A percentile compares a stretch with the other conserved stretches of the same genome.
Conservation (phyloP, 53 echinoderm and acorn worm genomes). For the Mesocentrotus franciscanus region DNA sequence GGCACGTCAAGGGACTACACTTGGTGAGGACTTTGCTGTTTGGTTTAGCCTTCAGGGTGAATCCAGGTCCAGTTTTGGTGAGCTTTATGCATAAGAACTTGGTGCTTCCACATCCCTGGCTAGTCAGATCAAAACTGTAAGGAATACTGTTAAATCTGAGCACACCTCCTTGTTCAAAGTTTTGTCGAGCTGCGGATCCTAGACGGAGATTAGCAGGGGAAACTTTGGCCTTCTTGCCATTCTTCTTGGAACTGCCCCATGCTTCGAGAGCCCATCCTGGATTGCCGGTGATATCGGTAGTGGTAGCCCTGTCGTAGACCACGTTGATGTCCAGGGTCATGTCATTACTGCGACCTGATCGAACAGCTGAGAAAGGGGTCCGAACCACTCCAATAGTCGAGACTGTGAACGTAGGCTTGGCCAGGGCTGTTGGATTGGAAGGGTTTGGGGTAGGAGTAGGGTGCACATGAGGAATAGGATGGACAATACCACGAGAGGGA, state of each 20-base stretch:
- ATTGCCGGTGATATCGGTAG: neutral
- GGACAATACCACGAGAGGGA: conserved; percentile 55
- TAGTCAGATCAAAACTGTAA: conserved; percentile 1
- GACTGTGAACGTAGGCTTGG: conserved; percentile 30
- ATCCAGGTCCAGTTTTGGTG: conserved; percentile 27
- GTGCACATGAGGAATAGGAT: neutral
- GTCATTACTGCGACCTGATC: neutral
- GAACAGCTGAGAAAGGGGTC: neutral
- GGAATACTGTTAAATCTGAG: conserved; percentile 9
- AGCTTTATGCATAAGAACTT: conserved; percentile 27
- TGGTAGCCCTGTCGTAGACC: neutral
- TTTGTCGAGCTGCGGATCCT: neutral
- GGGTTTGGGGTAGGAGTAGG: conserved; percentile 13
- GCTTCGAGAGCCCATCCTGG: conserved; percentile 44
- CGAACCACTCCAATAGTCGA: conserved; percentile 31
- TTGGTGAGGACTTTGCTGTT: conserved; percentile 35
- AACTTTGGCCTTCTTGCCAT: conserved; percentile 46
- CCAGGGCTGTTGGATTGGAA: neutral
- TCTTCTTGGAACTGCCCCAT: conserved; percentile 61
- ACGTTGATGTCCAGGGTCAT: conserved; percentile 13
- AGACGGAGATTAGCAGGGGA: conserved; percentile 5
- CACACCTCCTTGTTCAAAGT: neutral
- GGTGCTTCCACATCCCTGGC: neutral
- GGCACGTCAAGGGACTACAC: conserved; percentile 31
- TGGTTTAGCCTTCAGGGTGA: conserved; percentile 51